These are phyloP conservation scores for Drosophila orena DNA, from an alignment of 1,140 invertebrate genomes.

Conservation along the genomic window DNA sequence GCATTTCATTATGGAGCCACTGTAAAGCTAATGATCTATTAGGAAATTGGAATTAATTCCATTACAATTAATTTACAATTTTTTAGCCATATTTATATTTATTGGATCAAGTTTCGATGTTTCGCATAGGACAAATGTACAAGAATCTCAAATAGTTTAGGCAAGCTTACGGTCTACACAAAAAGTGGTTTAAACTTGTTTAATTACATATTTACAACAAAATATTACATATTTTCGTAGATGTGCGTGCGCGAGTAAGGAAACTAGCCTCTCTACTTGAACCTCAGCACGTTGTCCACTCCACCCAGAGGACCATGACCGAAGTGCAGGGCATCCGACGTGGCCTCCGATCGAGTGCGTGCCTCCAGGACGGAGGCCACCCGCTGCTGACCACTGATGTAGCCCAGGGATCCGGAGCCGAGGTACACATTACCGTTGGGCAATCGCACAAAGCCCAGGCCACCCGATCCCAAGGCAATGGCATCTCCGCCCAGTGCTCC, in stretches of 20 bases:
- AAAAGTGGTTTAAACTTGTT: conserved; percentile 24
- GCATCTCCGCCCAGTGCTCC: conserved; percentile 36
- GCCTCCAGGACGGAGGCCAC: conserved; percentile 63
- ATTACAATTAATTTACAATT: not conserved
- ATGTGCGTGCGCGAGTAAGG: conserved; percentile 16
- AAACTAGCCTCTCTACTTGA: conserved; percentile 45
- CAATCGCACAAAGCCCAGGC: conserved; percentile 75
- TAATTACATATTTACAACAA: conserved; percentile 77
- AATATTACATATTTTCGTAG: conserved; percentile 46
- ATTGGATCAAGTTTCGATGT: conserved; percentile 45
- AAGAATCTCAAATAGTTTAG: conserved; percentile 22
- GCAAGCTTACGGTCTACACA: conserved; percentile 55
- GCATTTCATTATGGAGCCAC: not conserved
- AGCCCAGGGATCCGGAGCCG: conserved; percentile 81
- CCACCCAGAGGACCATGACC: conserved; percentile 76
- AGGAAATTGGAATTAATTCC: not conserved
- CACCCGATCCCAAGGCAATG: conserved; percentile 79
- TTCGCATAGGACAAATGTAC: conserved; percentile 61
- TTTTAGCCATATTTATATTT: conserved; percentile 39
- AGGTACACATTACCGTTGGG: conserved; percentile 79
- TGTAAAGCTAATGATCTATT: too few species aligned
- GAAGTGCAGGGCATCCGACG: conserved; percentile 75
- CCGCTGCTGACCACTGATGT: conserved; percentile 75
- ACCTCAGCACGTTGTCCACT: conserved; percentile 64
- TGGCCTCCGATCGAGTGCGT: conserved; percentile 69